phyloP scores from a whole-genome alignment of 2,113 vertebrate species.

The Cardinalis cardinalis region DNA sequence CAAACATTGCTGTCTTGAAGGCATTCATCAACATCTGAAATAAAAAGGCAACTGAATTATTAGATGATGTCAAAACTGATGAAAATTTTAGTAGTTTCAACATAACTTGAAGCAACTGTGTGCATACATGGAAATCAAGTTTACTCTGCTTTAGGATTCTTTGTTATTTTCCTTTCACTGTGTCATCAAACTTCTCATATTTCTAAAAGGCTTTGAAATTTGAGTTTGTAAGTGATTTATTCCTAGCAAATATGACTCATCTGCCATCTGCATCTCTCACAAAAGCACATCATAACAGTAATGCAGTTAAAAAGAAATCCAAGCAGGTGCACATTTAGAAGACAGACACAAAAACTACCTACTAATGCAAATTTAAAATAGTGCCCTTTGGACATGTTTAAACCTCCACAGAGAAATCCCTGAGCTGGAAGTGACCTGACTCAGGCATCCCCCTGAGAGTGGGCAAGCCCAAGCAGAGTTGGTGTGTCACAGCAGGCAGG shows the following conservation, averaged over 20 bases:
- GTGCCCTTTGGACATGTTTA: not conserved
- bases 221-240: not conserved
- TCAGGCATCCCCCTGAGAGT: rapidly evolving
- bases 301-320: not conserved
- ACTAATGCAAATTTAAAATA: not conserved
- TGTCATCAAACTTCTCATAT: not conserved
- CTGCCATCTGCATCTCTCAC: not conserved
- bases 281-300: not conserved
- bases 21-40: conserved; percentile 94
- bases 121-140: not conserved
- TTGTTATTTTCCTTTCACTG: not conserved
- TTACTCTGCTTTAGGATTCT: not conserved
- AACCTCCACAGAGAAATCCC: not conserved
- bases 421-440: not conserved
- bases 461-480: not conserved
- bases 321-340: not conserved
- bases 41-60: not conserved
- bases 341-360: not conserved
- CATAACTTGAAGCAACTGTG: not conserved
- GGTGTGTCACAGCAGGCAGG: not conserved
- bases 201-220: not conserved
- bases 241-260: not conserved
- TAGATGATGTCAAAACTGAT: not conserved
- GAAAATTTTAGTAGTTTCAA: not conserved
- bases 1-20: conserved; percentile 76